phyloP scores from a whole-genome alignment of 2,888 invertebrate genomes.

The Caenorhabditis sp. region DNA sequence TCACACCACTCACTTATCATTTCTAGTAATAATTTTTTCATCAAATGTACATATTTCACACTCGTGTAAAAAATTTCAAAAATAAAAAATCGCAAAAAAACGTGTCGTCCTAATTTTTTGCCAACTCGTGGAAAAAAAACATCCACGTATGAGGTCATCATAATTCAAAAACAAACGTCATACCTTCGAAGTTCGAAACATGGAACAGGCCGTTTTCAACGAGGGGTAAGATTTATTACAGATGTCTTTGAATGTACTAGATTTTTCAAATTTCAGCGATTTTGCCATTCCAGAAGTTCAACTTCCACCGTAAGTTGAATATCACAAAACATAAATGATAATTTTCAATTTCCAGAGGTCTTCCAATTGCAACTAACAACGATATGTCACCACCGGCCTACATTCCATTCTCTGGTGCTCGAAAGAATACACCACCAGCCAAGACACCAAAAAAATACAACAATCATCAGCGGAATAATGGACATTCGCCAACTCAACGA shows the following conservation, averaged over 20 bases:
- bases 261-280: background rate
- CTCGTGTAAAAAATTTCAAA: background rate
- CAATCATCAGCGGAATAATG: too few species aligned
- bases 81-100: background rate
- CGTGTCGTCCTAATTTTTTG: background rate
- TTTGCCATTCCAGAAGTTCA: conserved; percentile 13
- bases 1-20: too few species aligned
- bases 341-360: conserved; percentile 15
- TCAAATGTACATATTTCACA: background rate
- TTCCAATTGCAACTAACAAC: conserved; percentile 12
- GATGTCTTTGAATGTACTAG: background rate
- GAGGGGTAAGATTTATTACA: background rate
- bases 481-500: background rate
- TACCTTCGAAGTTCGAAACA: background rate
- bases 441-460: background rate
- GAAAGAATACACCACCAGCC: background rate
- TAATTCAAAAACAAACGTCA: background rate
- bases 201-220: background rate
- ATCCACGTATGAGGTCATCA: too few species aligned
- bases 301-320: conserved; percentile 23
- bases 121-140: background rate
- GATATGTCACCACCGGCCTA: conserved; percentile 25
- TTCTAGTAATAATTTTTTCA: background rate
- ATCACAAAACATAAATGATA: too few species aligned
- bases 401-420: conserved; percentile 21